Conservation (phyloP, 2,113 vertebrate genomes). For the Azemiops feae region DNA sequence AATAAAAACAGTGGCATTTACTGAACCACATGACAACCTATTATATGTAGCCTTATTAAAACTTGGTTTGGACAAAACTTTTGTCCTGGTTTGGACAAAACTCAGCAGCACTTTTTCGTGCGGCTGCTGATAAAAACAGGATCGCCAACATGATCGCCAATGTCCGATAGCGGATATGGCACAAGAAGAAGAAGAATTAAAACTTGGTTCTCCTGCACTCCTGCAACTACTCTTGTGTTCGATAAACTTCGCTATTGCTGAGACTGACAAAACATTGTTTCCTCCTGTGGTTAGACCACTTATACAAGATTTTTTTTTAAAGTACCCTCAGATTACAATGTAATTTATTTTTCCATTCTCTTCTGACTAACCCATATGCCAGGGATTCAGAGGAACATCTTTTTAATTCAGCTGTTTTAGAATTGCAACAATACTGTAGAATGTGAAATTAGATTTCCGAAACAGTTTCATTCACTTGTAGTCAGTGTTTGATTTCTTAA, state of each 20-base stretch:
- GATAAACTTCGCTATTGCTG: background rate
- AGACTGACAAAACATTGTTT: background rate
- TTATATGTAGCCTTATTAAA: background rate
- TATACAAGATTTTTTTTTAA: background rate
- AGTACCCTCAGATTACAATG: background rate
- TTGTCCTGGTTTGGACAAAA: too few species aligned
- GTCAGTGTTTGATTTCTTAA: background rate
- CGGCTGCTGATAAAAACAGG: too few species aligned
- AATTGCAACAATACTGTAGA: background rate
- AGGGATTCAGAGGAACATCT: too few species aligned
- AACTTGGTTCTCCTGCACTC: background rate
- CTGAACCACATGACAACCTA: background rate
- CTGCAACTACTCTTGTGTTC: background rate
- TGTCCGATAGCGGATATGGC: too few species aligned
- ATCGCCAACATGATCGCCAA: too few species aligned
- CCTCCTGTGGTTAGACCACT: background rate
- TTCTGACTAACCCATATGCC: background rate
- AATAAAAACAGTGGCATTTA: background rate
- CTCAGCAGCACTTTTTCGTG: too few species aligned
- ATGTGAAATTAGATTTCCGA: background rate
- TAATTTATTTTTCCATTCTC: background rate
- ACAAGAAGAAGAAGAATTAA: too few species aligned
- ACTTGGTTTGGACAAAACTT: too few species aligned
- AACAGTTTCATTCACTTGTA: conserved; percentile 1
- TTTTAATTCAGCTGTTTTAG: background rate